A percentile compares a stretch with the other conserved stretches of the same genome.
Evolutionary conservation across 2,797 vertebrate genomes (phyloP).

Genomic region (Sebastolobus alascanus): DNA sequence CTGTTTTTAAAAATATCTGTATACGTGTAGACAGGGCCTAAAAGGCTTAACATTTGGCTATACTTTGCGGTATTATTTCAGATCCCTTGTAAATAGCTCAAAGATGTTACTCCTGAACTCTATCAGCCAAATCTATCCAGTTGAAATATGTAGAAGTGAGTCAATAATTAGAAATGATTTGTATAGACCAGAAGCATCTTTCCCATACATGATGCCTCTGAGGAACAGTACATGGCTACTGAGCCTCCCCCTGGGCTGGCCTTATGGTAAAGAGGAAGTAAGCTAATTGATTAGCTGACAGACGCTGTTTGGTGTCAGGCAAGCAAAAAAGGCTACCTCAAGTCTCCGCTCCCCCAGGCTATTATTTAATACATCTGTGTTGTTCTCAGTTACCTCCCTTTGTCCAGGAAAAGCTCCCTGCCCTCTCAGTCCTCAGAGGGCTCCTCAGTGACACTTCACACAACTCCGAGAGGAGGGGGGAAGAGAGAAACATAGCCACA

Average conservation of each 20-base stretch:
- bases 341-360: constrained; percentile 62
- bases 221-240: constrained; percentile 36
- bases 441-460: constrained; percentile 80
- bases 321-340: constrained; percentile 55
- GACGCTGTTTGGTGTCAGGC: constrained; percentile 69
- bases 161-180: constrained; percentile 49
- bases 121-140: constrained; percentile 20
- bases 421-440: constrained; percentile 72
- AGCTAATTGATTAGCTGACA: constrained; percentile 78
- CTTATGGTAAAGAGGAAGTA: constrained; percentile 68
- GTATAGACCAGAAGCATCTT: constrained; percentile 30
- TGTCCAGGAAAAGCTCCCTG: constrained; percentile 78
- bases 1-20: too few relatives aligned
- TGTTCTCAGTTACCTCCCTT: constrained; percentile 77
- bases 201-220: constrained; percentile 34
- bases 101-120: constrained; percentile 9
- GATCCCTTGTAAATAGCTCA: constrained; percentile 15
- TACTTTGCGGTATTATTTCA: constrained; percentile 18
- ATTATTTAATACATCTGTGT: constrained; percentile 77
- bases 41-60: constrained; percentile 25
- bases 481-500: constrained; percentile 74
- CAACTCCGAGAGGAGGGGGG: constrained; percentile 62
- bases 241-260: constrained; percentile 41
- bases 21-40: too few relatives aligned
- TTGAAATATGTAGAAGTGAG: constrained; percentile 24